phyloP scores from a whole-genome alignment of 2,113 vertebrate species.

The Heliornis fulica region DNA sequence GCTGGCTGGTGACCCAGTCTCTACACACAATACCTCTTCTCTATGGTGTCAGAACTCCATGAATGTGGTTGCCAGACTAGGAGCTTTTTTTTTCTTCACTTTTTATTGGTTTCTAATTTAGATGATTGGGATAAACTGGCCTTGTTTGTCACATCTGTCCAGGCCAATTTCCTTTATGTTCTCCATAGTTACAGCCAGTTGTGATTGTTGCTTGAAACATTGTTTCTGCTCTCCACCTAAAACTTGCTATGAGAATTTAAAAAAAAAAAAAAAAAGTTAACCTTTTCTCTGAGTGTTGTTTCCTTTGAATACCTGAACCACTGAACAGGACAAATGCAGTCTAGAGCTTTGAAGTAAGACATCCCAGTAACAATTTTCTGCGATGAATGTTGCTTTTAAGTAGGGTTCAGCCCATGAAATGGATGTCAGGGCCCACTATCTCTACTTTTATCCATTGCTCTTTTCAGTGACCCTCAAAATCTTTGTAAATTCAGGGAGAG shows the following conservation, averaged over 20 bases:
- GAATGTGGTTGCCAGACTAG: rapidly evolving
- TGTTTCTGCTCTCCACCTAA: neutral
- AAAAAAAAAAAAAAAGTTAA: neutral
- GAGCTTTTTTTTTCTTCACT: neutral
- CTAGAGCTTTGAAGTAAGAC: neutral
- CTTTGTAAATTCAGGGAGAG: neutral
- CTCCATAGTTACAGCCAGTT: neutral
- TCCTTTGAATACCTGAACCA: neutral
- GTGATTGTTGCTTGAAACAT: neutral
- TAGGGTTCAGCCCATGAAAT: neutral
- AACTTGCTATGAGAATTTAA: neutral
- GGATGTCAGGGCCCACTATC: neutral
- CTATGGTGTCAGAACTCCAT: neutral
- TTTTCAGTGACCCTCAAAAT: neutral
- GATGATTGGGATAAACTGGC: neutral
- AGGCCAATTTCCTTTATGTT: neutral
- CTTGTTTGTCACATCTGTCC: neutral
- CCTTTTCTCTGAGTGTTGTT: neutral
- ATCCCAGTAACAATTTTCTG: neutral
- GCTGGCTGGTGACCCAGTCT: neutral
- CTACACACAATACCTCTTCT: neutral
- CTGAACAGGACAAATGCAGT: neutral
- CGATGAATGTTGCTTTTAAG: neutral
- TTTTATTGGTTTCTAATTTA: neutral
- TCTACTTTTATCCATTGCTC: neutral